Percentiles rank a stretch among this genome's conserved stretches.
These are phyloP conservation scores for Lepidochitona cinerea DNA, from an alignment of 2,888 invertebrate species.

Conservation along the genomic window DNA sequence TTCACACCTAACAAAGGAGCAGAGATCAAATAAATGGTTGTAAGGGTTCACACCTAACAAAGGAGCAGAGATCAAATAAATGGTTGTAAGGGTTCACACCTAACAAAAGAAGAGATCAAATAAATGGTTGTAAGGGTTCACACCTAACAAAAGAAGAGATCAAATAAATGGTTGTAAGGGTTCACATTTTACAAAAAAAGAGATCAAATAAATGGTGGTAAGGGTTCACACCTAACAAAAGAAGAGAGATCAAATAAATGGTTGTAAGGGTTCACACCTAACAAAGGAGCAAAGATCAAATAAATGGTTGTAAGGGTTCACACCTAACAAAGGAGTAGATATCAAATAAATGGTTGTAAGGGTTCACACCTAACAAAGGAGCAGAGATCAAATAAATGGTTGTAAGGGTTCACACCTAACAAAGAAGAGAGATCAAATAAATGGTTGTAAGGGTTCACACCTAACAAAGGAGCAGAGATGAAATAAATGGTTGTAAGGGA, in stretches of 20 bases:
- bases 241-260: constrained; percentile 99
- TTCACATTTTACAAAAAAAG: constrained; percentile 82
- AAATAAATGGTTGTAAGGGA: neutral
- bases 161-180: constrained; percentile 99
- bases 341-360: constrained; percentile 99
- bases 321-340: no score
- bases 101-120: constrained; percentile 69
- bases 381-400: neutral
- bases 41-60: constrained; percentile 22
- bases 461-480: constrained; percentile 73
- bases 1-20: constrained; percentile 82
- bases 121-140: constrained; percentile 13
- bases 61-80: no score
- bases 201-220: neutral
- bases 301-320: constrained; percentile 13
- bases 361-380: constrained; percentile 84
- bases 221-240: constrained; percentile 25
- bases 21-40: neutral
- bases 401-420: constrained; percentile 19
- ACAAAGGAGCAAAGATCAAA: constrained; percentile 51
- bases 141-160: no score
- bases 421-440: no score
- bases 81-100: constrained; percentile 99
- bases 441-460: constrained; percentile 98
- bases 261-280: constrained; percentile 97